Evolutionary conservation across 2,888 invertebrate genomes (phyloP).

Genomic region (Plagodis pulveraria): DNA sequence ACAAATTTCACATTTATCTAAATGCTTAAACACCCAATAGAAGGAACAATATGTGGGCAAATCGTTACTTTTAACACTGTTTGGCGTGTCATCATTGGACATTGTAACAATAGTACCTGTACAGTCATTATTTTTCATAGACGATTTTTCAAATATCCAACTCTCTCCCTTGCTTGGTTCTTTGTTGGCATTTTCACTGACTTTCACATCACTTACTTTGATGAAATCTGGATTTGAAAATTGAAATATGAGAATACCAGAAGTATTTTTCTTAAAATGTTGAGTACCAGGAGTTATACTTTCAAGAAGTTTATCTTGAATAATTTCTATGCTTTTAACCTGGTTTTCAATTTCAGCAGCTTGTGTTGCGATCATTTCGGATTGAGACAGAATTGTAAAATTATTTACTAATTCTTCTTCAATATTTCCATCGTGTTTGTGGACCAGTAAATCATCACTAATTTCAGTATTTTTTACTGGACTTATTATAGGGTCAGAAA

Average conservation of each 20-base stretch:
- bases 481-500: conserved; percentile 40
- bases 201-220: not conserved
- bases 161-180: not conserved
- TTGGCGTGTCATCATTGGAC: not conserved
- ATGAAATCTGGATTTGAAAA: conserved; percentile 1
- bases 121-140: not conserved
- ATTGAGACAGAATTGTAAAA: not conserved
- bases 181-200: not conserved
- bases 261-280: not conserved
- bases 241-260: not conserved
- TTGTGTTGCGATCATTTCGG: not conserved
- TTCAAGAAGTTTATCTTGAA: not conserved
- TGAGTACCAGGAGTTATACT: not conserved
- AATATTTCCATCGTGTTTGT: not conserved
- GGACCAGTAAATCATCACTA: not conserved
- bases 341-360: not conserved
- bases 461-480: conserved; percentile 2
- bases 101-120: not conserved
- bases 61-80: not conserved
- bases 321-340: not conserved
- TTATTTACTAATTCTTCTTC: conserved; percentile 3
- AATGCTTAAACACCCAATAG: conserved; percentile 57
- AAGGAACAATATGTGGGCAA: not conserved
- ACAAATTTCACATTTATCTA: conserved; percentile 52
- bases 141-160: conserved; percentile 5